phyloP scores from a whole-genome alignment of 2,113 vertebrate species.

The Hemicordylus capensis region DNA sequence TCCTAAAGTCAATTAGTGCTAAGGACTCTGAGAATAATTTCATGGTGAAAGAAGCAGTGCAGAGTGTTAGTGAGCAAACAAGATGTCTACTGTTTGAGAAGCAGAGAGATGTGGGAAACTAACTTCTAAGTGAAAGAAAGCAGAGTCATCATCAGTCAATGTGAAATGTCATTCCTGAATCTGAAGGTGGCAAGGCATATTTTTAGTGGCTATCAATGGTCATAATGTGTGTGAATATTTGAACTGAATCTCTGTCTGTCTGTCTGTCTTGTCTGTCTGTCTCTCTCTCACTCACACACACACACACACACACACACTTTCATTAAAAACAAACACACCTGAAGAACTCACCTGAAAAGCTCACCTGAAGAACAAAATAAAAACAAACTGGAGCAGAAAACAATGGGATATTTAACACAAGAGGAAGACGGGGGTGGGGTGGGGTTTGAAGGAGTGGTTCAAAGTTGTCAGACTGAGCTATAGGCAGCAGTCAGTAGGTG shows the following conservation, averaged over 20 bases:
- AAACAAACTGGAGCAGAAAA: too few species aligned
- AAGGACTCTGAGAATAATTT: neutral
- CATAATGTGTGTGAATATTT: neutral
- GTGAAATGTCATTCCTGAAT: conserved; percentile 5
- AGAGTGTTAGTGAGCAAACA: neutral
- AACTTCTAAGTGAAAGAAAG: neutral
- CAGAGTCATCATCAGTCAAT: neutral
- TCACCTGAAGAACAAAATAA: too few species aligned
- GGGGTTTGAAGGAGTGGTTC: too few species aligned
- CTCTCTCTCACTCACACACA: too few species aligned
- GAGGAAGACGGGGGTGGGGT: too few species aligned
- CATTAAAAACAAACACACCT: too few species aligned
- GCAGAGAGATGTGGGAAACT: neutral
- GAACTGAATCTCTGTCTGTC: neutral
- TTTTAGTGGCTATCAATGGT: conserved; percentile 41
- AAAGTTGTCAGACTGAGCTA: too few species aligned
- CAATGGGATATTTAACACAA: too few species aligned
- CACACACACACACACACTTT: too few species aligned
- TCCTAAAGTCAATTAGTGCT: neutral
- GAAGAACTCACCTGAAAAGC: too few species aligned
- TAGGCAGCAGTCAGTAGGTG: too few species aligned
- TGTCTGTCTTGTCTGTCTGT: too few species aligned
- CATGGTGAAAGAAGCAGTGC: neutral
- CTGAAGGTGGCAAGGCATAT: neutral
- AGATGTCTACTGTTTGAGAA: conserved; percentile 5